Conservation (phyloP, 2,888 invertebrate genomes). For the Tetheella fluctuosa region DNA sequence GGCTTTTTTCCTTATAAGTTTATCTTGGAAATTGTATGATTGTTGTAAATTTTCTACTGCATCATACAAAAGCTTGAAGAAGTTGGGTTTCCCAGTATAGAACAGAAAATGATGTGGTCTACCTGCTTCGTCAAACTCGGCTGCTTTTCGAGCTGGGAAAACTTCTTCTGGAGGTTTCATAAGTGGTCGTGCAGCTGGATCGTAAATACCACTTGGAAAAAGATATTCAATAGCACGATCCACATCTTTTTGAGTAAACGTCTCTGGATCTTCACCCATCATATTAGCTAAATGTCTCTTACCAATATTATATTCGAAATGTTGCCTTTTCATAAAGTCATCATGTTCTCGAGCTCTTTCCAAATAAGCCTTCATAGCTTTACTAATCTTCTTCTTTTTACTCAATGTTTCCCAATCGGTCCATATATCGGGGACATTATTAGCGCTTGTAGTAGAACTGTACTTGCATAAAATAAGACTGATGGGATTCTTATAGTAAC, state of each 20-base stretch:
- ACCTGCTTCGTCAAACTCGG: constrained; percentile 95
- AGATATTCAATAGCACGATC: constrained; percentile 95
- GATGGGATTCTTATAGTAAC: constrained; percentile 40
- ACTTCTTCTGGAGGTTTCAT: constrained; percentile 95
- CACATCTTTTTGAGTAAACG: constrained; percentile 93
- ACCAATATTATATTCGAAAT: constrained; percentile 93
- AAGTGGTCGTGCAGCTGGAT: constrained; percentile 92
- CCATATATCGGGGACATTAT: constrained; percentile 54
- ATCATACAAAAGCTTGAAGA: constrained; percentile 92
- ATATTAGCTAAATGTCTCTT: constrained; percentile 98
- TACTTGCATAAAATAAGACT: constrained; percentile 46
- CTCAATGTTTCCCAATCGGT: constrained; percentile 75
- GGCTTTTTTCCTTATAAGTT: constrained; percentile 85
- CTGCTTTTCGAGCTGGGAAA: constrained; percentile 92
- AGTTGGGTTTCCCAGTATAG: constrained; percentile 95
- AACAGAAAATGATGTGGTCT: constrained; percentile 96
- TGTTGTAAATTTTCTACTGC: constrained; percentile 87
- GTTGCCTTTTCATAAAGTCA: constrained; percentile 91
- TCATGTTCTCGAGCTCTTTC: constrained; percentile 92
- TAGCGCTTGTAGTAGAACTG: constrained; percentile 39
- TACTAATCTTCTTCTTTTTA: constrained; percentile 88
- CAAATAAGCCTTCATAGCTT: constrained; percentile 95
- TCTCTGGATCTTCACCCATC: constrained; percentile 97
- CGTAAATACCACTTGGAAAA: constrained; percentile 97
- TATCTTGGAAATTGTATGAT: constrained; percentile 88